Conservation (phyloP, 2,113 vertebrate genomes). For the Otus sunia region DNA sequence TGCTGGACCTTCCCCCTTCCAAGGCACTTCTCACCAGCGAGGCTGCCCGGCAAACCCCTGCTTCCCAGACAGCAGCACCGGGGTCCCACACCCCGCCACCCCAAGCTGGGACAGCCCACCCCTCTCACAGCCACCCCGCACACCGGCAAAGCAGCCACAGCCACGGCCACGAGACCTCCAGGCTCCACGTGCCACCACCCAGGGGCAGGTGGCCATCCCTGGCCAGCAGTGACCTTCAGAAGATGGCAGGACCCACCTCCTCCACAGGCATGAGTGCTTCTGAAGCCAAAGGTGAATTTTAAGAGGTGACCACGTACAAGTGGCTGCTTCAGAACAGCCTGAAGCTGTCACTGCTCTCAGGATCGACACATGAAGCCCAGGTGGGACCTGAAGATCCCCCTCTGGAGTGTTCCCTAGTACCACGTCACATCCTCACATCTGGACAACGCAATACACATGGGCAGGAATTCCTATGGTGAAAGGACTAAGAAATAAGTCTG, state of each 20-base stretch:
- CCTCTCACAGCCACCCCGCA: too few relatives aligned
- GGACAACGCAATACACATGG: background rate
- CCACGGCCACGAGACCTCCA: background rate
- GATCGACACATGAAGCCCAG: background rate
- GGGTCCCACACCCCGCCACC: rapidly evolving
- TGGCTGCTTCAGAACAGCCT: background rate
- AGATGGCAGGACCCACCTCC: background rate
- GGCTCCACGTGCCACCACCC: background rate
- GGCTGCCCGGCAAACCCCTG: background rate
- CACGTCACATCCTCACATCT: background rate
- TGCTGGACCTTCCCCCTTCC: background rate
- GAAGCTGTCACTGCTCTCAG: background rate
- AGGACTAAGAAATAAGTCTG: background rate
- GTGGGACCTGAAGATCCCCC: background rate
- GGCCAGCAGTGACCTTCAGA: background rate
- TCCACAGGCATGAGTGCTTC: background rate
- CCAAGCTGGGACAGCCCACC: background rate
- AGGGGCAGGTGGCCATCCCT: background rate
- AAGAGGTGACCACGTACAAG: background rate
- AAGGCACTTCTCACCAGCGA: background rate
- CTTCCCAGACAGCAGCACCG: background rate
- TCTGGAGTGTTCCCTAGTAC: background rate
- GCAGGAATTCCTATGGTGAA: background rate
- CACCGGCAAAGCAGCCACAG: too few relatives aligned
- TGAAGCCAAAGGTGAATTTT: background rate